phyloP scores from a whole-genome alignment of 1,140 invertebrate genomes.

The Mamestra configurata region DNA sequence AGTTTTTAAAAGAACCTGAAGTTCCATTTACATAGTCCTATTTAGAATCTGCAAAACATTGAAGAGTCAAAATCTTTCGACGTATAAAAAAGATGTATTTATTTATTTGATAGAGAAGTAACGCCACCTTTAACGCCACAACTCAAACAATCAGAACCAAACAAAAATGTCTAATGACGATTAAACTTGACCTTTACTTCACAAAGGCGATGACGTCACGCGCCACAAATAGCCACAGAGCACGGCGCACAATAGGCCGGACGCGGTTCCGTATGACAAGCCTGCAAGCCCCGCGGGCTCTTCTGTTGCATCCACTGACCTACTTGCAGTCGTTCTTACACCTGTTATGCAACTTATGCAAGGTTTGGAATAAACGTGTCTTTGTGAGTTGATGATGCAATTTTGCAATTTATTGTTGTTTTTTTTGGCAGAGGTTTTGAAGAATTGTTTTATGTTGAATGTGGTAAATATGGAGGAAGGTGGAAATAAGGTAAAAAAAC shows the following conservation, averaged over 20 bases:
- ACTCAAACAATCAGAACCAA: conserved; percentile 20
- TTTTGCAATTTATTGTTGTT: no score
- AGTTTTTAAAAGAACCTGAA: no score
- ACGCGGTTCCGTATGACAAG: conserved; percentile 22
- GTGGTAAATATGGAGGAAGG: no score
- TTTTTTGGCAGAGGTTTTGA: no score
- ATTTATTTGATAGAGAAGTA: not conserved
- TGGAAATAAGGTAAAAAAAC: no score
- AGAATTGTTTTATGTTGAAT: no score
- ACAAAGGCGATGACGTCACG: conserved; percentile 24
- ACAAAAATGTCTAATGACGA: conserved; percentile 9
- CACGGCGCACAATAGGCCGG: conserved; percentile 39
- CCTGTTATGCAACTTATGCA: conserved; percentile 26
- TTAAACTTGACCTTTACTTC: conserved; percentile 42
- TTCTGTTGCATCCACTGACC: conserved; percentile 43
- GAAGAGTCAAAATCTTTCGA: no score
- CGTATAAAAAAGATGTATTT: no score
- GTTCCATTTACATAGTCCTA: no score
- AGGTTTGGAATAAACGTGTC: not conserved
- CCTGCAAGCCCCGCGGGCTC: not conserved
- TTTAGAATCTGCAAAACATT: no score
- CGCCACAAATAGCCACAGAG: conserved; percentile 32
- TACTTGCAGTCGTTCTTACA: conserved; percentile 16
- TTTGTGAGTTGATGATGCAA: not conserved
- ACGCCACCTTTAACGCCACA: not conserved